Percentiles rank a stretch among this genome's conserved stretches.
Conservation (phyloP, 1,140 invertebrate species). For the Cepaea nemoralis region DNA sequence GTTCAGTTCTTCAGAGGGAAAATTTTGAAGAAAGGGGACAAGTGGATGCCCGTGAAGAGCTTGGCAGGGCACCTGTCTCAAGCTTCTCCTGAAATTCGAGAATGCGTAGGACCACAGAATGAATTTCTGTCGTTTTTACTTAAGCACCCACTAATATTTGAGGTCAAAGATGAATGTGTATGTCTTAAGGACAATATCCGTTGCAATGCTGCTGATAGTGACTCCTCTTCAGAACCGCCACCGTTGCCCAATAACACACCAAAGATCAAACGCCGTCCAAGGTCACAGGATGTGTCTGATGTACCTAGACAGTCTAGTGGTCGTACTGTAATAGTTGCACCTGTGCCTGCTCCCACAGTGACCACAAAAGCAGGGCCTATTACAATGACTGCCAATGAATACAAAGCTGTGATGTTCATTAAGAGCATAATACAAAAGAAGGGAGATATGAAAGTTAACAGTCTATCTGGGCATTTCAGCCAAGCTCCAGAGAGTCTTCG, state of each 20-base stretch:
- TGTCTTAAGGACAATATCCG: constrained; percentile 69
- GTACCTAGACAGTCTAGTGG: constrained; percentile 39
- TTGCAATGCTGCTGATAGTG: constrained; percentile 63
- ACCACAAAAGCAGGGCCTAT: constrained; percentile 64
- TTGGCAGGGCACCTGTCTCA: constrained; percentile 73
- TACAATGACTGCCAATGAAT: constrained; percentile 73
- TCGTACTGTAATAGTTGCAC: constrained; percentile 47
- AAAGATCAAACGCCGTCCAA: constrained; percentile 62
- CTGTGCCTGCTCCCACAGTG: constrained; percentile 43
- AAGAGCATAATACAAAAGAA: constrained; percentile 71
- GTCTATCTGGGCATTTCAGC: constrained; percentile 67
- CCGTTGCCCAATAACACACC: constrained; percentile 54
- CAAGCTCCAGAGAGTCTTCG: constrained; percentile 69
- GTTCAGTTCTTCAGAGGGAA: constrained; percentile 72
- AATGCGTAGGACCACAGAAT: constrained; percentile 72
- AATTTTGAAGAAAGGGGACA: constrained; percentile 70
- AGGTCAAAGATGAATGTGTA: constrained; percentile 70
- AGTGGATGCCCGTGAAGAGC: constrained; percentile 71
- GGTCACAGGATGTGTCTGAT: constrained; percentile 60
- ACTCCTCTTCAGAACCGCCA: constrained; percentile 57
- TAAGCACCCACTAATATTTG: constrained; percentile 72
- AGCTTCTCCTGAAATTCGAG: constrained; percentile 69
- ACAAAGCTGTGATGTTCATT: constrained; percentile 72
- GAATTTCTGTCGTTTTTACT: constrained; percentile 71
- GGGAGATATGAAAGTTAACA: constrained; percentile 68